Percentiles rank a stretch among this genome's conserved stretches.
Evolutionary conservation across 1,140 invertebrate genomes (phyloP).

Genomic region (Aphelenchoides besseyi): DNA sequence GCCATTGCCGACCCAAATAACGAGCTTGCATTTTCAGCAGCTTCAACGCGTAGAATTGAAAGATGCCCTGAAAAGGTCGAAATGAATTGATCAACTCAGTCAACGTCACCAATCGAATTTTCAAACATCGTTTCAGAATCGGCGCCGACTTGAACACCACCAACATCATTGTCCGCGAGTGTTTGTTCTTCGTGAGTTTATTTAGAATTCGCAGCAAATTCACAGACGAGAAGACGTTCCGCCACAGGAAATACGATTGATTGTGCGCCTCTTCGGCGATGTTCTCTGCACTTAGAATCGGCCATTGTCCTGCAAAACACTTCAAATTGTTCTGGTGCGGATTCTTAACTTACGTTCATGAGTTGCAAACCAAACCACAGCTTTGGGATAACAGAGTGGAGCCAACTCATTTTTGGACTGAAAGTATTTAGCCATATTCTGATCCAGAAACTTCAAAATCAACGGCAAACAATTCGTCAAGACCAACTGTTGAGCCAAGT

Average conservation of each 20-base stretch:
- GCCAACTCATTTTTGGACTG: conserved; percentile 81
- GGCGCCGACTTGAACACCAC: conserved; percentile 99
- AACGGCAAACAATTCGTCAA: conserved; percentile 99
- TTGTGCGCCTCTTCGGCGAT: conserved; percentile 66
- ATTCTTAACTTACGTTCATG: conserved; percentile 44
- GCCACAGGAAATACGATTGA: conserved; percentile 76
- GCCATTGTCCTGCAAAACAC: conserved; percentile 78
- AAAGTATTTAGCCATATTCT: conserved; percentile 92
- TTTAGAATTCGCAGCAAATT: conserved; percentile 94
- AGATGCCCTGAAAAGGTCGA: conserved; percentile 75
- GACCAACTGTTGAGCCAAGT: conserved; percentile 95
- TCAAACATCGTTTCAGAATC: conserved; percentile 90
- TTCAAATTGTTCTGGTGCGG: not conserved
- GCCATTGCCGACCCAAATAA: conserved; percentile 95
- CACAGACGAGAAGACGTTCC: conserved; percentile 96
- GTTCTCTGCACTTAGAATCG: conserved; percentile 85
- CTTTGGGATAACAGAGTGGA: conserved; percentile 54
- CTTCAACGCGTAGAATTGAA: conserved; percentile 96
- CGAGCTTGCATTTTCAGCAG: conserved; percentile 99
- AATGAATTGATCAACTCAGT: not conserved
- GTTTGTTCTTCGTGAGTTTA: conserved; percentile 98
- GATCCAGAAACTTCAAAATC: conserved; percentile 97
- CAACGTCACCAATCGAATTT: conserved; percentile 66
- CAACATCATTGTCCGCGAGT: conserved; percentile 98
- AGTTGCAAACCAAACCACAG: conserved; percentile 48